Base-by-base conservation (phyloP, 2,113 vertebrate species). In the Phyllopteryx taeniolatus region DNA sequence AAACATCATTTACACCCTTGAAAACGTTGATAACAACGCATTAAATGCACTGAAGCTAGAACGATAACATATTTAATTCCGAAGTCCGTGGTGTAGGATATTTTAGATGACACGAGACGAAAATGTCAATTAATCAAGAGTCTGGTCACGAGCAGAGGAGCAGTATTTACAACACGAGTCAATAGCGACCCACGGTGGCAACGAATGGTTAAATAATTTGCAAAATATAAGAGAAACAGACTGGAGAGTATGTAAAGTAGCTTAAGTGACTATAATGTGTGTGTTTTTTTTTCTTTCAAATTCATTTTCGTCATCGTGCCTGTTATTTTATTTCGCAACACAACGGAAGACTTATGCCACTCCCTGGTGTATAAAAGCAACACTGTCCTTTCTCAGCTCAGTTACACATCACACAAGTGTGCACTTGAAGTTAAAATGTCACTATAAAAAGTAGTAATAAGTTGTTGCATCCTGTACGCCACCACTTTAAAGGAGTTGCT, bases 71-170 rank as follows among this genome's bases (percentile, higher is more conserved):
- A 60, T 33, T 60, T 15, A 5, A 60, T 8, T 59, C 5, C 13
- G 27, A 27, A 27, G 22, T 13, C 2, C 22, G 0, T 22, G 8
- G 59, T 61, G 7, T 14, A 5, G 17, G 63, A 53, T 2, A 43
- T 27, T 20, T 39, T 27, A 20, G 33, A 72, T 15, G 0, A 42
- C 7, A 4, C 3, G 5, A 31, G 10, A 59, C 22, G 9, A 15
- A 85, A 81, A 85, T 87, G 77, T 68, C 79, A 83, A 12, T 31
- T 27, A 64, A 85, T 91, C 71, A 42, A 75, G 54, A 88, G 83
- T 88, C 78, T 57, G 66, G 79, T 81, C 88, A 90, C 87, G 82
- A 82, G 3, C 78, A 14, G 44, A 75, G 49, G 61, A 79, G 64
- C 33, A 70, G 70, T 67, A 19, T 74, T 75, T 79, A 80, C 72